Conservation (phyloP, 2,113 vertebrate species). For the Tichodroma muraria region DNA sequence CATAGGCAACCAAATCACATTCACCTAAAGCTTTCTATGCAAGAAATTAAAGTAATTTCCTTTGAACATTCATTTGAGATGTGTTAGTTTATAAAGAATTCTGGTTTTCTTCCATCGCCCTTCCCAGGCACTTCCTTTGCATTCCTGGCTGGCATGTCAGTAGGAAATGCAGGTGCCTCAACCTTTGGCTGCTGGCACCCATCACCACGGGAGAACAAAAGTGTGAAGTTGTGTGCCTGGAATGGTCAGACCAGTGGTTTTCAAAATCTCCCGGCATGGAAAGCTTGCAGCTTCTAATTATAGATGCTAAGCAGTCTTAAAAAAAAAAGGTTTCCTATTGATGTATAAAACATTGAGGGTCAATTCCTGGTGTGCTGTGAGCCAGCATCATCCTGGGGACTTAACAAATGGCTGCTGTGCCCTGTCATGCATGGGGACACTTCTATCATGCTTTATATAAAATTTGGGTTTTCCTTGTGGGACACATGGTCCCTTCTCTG, state of each 20-base stretch:
- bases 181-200: background rate
- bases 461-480: background rate
- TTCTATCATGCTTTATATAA: background rate
- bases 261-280: background rate
- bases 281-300: background rate
- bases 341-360: background rate
- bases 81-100: background rate
- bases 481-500: background rate
- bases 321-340: background rate
- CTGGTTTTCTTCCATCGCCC: background rate
- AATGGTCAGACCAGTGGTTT: background rate
- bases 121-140: slow-evolving; percentile 39
- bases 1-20: background rate
- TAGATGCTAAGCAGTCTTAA: background rate
- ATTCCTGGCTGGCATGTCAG: background rate
- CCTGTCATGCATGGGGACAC: background rate
- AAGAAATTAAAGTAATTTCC: slow-evolving; percentile 40
- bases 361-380: background rate
- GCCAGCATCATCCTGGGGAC: fast-evolving
- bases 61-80: background rate
- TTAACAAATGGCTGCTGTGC: background rate
- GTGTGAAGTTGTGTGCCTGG: background rate
- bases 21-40: background rate
- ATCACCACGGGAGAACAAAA: background rate
- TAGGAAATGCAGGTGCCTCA: slow-evolving; percentile 10